Conservation (phyloP, 2,888 invertebrate species). For the Acronicta psi region DNA sequence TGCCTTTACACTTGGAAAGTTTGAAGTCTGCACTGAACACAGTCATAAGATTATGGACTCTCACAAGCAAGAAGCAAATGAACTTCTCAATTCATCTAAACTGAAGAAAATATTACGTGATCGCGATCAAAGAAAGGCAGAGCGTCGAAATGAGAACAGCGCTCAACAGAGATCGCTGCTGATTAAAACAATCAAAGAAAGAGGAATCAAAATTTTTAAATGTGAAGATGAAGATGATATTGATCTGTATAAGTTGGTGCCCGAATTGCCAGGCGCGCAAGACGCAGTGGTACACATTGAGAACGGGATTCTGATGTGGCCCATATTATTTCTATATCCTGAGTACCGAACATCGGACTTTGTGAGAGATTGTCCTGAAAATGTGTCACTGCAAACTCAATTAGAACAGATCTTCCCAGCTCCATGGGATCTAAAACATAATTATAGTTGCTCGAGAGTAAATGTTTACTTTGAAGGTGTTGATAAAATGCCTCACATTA, state of each 20-base stretch:
- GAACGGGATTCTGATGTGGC: conserved; percentile 93
- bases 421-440: conserved; percentile 92
- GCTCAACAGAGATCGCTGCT: conserved; percentile 79
- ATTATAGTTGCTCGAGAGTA: conserved; percentile 90
- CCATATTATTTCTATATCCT: conserved; percentile 96
- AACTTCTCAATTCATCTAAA: conserved; percentile 76
- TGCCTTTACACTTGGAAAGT: conserved; percentile 91
- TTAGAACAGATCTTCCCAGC: conserved; percentile 90
- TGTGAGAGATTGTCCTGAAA: conserved; percentile 94
- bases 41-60: conserved; percentile 92
- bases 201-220: conserved; percentile 88
- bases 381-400: conserved; percentile 86
- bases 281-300: conserved; percentile 91
- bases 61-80: conserved; percentile 87
- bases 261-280: conserved; percentile 91
- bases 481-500: conserved; percentile 89
- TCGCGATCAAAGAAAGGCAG: conserved; percentile 88
- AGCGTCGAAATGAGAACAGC: conserved; percentile 76
- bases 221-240: conserved; percentile 82
- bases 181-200: conserved; percentile 78
- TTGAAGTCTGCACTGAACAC: conserved; percentile 91
- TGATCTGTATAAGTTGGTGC: conserved; percentile 89
- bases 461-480: conserved; percentile 93
- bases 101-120: conserved; percentile 85
- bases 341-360: conserved; percentile 96